Conservation (phyloP, 2,888 invertebrate genomes). For the Ormia ochracea region DNA sequence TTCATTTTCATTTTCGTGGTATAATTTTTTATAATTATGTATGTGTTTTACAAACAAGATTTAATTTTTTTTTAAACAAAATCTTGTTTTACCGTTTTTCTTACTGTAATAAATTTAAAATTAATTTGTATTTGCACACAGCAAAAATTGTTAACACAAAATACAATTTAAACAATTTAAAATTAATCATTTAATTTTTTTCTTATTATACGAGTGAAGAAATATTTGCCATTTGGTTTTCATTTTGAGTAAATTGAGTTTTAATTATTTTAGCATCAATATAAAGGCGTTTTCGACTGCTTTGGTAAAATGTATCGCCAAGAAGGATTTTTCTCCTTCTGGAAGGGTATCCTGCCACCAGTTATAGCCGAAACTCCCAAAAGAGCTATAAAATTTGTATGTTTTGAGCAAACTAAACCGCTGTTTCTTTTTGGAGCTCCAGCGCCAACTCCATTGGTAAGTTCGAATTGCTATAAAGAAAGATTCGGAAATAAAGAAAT, state of each 20-base stretch:
- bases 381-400: constrained; percentile 94
- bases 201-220: background rate
- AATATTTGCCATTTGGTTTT: too few relatives aligned
- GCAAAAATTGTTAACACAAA: background rate
- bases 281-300: constrained; percentile 90
- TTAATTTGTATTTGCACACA: constrained; percentile 11
- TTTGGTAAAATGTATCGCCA: constrained; percentile 90
- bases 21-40: too few relatives aligned
- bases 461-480: constrained; percentile 62
- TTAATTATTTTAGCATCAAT: constrained; percentile 77
- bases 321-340: constrained; percentile 90
- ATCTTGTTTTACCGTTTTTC: background rate
- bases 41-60: too few relatives aligned
- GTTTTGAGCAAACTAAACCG: constrained; percentile 94
- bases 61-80: too few relatives aligned
- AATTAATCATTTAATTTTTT: too few relatives aligned
- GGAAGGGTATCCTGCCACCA: constrained; percentile 96
- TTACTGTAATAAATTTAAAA: background rate
- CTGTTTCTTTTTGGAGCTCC: constrained; percentile 88
- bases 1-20: too few relatives aligned
- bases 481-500: background rate
- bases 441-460: constrained; percentile 86
- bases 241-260: background rate
- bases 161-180: too few relatives aligned
- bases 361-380: constrained; percentile 96